Evolutionary conservation across 1,140 invertebrate species (phyloP), one percentile per base, ranked within the genome.

Genomic region (Formica exsecta): DNA sequence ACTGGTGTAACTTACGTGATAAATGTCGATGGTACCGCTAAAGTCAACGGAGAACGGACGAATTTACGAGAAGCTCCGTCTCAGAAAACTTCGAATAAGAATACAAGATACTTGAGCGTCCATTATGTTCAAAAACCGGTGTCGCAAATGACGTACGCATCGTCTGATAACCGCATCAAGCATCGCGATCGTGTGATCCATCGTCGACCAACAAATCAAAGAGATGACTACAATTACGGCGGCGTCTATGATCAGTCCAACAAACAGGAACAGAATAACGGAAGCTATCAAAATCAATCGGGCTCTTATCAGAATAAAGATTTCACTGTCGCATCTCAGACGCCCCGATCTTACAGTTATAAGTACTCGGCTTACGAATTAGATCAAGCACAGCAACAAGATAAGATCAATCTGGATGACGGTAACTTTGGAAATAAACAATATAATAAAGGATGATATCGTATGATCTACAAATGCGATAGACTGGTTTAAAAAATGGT

Each of bases 311-410:
- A 89, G 19, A 87, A 71, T 9, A 92, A 92, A 22, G 92, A 92
- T 70, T 87, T 87, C 2, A 88, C 85, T 0, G 92, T 91, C 2
- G 87, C 76, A 1, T 25, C 79, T 44, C 92, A 93, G 36, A 89
- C 89, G n/a, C 87, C 94, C 0, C 87, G 89, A 65, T 74, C 89
- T 0, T 91, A 93, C 66, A 92, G 61, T 44, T 95, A 94, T 83
- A 92, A 91, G 7, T 94, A 94, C 44, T 90, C 91, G 0, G 90
- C 89, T 70, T 94, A 93, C 81, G 87, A 91, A n/a, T 89, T 92
- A 0, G 87, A 91, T 5, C 92, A 91, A 32, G 65, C 85, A 9
- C 88, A 89, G 16, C 89, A 89, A 36, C 89, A 81, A 59, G 89
- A 92, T 38, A 92, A 92, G 51, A 93, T 86, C 38, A 90, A 85